phyloP scores from a whole-genome alignment of 37 sponge, comb jelly and placozoan genomes.

The Ephydatia muelleri region DNA sequence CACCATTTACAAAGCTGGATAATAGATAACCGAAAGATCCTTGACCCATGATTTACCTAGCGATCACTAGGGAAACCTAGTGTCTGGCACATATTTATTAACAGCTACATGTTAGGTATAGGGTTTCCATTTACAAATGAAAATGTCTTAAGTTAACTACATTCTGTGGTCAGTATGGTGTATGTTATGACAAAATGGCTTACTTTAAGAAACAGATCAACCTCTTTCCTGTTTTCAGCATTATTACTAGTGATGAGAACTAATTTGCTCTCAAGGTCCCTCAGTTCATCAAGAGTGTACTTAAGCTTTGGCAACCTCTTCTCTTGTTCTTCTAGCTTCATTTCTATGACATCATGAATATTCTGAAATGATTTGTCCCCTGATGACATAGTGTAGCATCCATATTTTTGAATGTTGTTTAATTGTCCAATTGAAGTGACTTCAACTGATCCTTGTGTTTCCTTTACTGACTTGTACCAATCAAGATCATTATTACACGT shows the following conservation, averaged over 20 bases:
- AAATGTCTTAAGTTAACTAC: too few relatives aligned
- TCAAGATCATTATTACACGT: slow-evolving; percentile 5
- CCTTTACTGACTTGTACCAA: slow-evolving; percentile 18
- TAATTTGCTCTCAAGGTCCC: slow-evolving; percentile 73
- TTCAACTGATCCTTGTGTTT: slow-evolving; percentile 55
- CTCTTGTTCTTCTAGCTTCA: slow-evolving; percentile 13
- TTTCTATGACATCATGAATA: slow-evolving; percentile 18
- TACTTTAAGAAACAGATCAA: slow-evolving; percentile 51
- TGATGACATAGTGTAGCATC: slow-evolving; percentile 20
- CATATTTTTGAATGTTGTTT: slow-evolving; percentile 33
- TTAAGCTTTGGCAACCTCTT: slow-evolving; percentile 15
- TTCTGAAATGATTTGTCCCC: neutral
- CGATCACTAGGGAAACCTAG: too few relatives aligned
- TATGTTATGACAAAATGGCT: slow-evolving; percentile 16
- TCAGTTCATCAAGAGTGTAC: slow-evolving; percentile 59
- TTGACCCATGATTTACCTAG: too few relatives aligned
- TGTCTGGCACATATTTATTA: too few relatives aligned
- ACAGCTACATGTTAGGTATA: too few relatives aligned
- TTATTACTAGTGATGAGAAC: slow-evolving; percentile 64
- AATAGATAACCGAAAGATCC: too few relatives aligned
- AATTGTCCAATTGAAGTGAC: slow-evolving; percentile 41
- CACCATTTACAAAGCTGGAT: too few relatives aligned
- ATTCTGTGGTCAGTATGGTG: too few relatives aligned
- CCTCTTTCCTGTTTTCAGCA: slow-evolving; percentile 38
- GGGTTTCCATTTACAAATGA: too few relatives aligned